These are phyloP conservation scores for Terrapene triunguis DNA, from an alignment of 2,113 vertebrate species.

Conservation along the genomic window DNA sequence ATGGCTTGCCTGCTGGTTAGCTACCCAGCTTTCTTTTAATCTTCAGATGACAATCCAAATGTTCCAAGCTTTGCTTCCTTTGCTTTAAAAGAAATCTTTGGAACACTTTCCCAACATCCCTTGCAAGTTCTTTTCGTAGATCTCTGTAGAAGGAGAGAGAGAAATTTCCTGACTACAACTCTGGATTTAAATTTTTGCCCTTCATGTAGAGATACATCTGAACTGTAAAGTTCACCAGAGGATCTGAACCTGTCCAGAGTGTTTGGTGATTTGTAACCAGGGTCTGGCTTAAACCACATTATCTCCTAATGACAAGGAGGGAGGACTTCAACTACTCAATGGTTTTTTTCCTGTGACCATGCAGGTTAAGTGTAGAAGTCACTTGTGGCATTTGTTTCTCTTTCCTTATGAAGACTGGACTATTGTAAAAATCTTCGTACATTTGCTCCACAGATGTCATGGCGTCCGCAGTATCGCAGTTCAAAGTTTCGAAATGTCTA, in stretches of 20 bases:
- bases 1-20: neutral
- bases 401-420: neutral
- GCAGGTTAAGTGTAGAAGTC: conserved; percentile 9
- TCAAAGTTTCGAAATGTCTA: conserved; percentile 99
- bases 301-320: neutral
- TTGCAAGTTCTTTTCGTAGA: neutral
- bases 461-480: conserved; percentile 98
- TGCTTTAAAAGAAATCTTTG: neutral
- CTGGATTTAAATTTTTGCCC: neutral
- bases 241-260: neutral
- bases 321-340: neutral
- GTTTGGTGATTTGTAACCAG: neutral
- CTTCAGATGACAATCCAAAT: neutral
- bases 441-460: conserved; percentile 91
- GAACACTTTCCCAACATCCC: neutral
- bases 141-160: neutral
- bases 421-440: neutral
- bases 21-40: neutral
- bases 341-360: conserved; percentile 51
- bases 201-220: neutral
- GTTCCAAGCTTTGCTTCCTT: neutral
- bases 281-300: neutral
- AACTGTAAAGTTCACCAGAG: neutral
- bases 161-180: neutral
- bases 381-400: neutral